These are phyloP conservation scores for Tinea trinotella DNA, from an alignment of 2,888 invertebrate genomes.

Conservation along the genomic window DNA sequence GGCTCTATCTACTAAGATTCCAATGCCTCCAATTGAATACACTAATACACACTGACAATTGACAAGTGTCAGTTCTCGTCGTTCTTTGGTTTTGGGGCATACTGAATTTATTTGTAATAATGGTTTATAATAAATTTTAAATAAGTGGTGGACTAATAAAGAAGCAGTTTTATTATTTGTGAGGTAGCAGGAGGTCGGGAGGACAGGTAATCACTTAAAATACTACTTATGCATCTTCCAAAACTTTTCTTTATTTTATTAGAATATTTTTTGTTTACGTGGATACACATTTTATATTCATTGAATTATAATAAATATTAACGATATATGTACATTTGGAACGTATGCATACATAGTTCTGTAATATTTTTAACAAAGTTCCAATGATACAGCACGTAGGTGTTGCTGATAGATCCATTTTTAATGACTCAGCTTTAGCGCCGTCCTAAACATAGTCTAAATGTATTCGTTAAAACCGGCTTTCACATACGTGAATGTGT, in stretches of 20 bases:
- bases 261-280: slow-evolving; percentile 7
- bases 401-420: background rate
- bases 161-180: background rate
- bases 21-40: too few species aligned
- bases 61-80: too few species aligned
- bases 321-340: too few species aligned
- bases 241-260: background rate
- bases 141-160: background rate
- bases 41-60: too few species aligned
- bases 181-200: background rate
- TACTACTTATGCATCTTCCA: background rate
- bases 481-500: background rate
- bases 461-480: slow-evolving; percentile 11
- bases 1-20: too few species aligned
- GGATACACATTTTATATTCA: background rate
- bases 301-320: too few species aligned
- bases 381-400: background rate
- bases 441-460: background rate
- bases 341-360: too few species aligned
- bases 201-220: slow-evolving; percentile 4
- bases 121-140: background rate
- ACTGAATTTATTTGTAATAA: background rate
- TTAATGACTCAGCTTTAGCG: slow-evolving; percentile 7
- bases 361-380: too few species aligned
- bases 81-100: background rate